These are phyloP conservation scores for Odontamblyopus lacepedii DNA, from an alignment of 2,797 vertebrate genomes.

Conservation along the genomic window DNA sequence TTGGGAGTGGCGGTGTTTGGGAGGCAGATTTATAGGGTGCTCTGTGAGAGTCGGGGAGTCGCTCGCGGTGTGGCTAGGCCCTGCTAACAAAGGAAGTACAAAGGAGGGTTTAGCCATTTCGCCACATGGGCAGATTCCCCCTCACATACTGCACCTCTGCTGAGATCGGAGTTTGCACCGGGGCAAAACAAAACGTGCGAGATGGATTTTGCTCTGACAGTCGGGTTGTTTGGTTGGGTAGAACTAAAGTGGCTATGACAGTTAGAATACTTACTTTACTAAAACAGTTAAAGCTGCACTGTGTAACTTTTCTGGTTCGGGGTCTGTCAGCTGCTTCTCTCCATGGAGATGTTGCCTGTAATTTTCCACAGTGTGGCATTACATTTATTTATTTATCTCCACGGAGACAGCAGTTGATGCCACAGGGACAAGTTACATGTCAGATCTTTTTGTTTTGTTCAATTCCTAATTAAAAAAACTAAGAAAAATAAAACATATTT, in stretches of 20 bases:
- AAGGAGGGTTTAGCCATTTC: conserved; percentile 81
- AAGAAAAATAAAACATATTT: too few relatives aligned
- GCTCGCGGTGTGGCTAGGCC: conserved; percentile 46
- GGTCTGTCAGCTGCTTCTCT: too few relatives aligned
- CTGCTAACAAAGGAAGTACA: conserved; percentile 75
- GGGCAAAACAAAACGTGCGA: conserved; percentile 61
- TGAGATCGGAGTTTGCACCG: conserved; percentile 80
- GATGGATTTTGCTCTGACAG: conserved; percentile 82
- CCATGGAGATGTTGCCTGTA: too few relatives aligned
- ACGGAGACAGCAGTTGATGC: too few relatives aligned
- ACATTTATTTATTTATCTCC: too few relatives aligned
- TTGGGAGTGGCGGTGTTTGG: conserved; percentile 63
- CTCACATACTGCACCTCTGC: conserved; percentile 74
- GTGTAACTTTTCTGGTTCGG: too few relatives aligned
- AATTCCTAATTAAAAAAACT: too few relatives aligned
- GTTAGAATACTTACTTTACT: too few relatives aligned
- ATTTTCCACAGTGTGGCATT: too few relatives aligned
- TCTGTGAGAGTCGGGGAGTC: conserved; percentile 39
- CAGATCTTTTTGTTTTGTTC: too few relatives aligned
- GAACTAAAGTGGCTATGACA: conserved; percentile 13
- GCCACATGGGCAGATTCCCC: conserved; percentile 84
- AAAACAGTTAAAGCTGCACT: too few relatives aligned
- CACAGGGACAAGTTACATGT: too few relatives aligned
- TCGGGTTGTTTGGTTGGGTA: conserved; percentile 36
- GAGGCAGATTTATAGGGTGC: conserved; percentile 78